Conservation (phyloP, 2,797 vertebrate species). For the Mycteria americana region DNA sequence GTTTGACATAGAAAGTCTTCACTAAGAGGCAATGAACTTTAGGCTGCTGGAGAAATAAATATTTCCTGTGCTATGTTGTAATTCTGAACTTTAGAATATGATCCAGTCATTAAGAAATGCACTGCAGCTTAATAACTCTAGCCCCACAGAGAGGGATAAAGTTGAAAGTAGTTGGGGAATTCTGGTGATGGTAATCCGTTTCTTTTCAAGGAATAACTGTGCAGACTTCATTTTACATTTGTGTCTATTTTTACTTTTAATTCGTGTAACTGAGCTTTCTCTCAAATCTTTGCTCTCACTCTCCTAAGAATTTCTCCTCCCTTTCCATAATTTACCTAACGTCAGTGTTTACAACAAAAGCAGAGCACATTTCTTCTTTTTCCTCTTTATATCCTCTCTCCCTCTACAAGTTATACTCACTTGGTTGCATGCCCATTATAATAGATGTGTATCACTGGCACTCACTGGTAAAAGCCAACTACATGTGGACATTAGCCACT, state of each 20-base stretch:
- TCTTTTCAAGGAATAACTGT: neutral
- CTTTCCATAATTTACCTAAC: neutral
- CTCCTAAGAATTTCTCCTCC: neutral
- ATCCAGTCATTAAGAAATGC: slow-evolving; percentile 22
- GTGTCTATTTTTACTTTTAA: neutral
- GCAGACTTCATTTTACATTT: neutral
- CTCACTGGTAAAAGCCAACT: neutral
- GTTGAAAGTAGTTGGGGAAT: neutral
- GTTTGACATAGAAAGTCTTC: neutral
- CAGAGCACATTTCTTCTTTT: neutral
- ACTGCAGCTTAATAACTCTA: neutral
- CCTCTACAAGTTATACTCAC: neutral
- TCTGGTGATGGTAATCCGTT: neutral
- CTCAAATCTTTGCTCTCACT: neutral
- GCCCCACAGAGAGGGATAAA: neutral
- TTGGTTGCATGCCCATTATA: neutral
- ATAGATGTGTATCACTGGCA: neutral
- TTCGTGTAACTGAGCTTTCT: neutral
- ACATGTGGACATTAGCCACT: neutral
- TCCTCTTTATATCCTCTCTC: neutral
- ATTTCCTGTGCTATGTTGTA: slow-evolving; percentile 17
- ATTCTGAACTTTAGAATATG: slow-evolving; percentile 25
- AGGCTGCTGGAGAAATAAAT: slow-evolving; percentile 9
- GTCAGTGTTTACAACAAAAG: neutral
- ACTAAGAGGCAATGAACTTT: neutral